These are phyloP conservation scores for Drosophila nasuta DNA, from an alignment of 1,140 invertebrate species.

Conservation along the genomic window DNA sequence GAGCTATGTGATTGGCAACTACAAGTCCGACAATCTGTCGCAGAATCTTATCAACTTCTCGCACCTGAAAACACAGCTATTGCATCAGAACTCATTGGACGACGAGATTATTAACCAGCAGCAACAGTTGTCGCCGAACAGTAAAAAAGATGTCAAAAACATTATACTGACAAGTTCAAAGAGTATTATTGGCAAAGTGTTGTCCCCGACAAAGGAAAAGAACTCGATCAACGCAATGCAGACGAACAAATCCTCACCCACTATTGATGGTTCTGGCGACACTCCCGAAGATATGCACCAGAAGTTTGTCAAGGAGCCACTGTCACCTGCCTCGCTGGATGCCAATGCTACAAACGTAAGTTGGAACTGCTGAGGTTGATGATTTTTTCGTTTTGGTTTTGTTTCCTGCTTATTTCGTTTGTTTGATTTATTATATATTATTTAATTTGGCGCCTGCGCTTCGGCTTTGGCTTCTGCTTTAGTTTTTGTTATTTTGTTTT, in stretches of 20 bases:
- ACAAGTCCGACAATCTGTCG: slow-evolving; percentile 89
- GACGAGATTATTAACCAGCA: slow-evolving; percentile 66
- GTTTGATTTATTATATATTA: slow-evolving; percentile 46
- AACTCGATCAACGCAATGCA: slow-evolving; percentile 75
- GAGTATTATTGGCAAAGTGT: slow-evolving; percentile 91
- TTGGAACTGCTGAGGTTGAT: slow-evolving; percentile 1
- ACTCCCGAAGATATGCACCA: slow-evolving; percentile 16
- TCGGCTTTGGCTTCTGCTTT: slow-evolving; percentile 53
- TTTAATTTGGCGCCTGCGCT: slow-evolving; percentile 39
- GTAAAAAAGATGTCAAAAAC: slow-evolving; percentile 90
- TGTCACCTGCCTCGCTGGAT: slow-evolving; percentile 63
- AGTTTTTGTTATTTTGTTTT: slow-evolving; percentile 54
- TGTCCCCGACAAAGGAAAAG: slow-evolving; percentile 91
- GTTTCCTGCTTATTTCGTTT: slow-evolving; percentile 3
- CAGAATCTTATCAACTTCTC: slow-evolving; percentile 77
- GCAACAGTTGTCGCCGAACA: slow-evolving; percentile 65
- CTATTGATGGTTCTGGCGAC: slow-evolving; percentile 22
- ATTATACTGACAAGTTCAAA: slow-evolving; percentile 91
- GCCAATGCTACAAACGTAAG: slow-evolving; percentile 80
- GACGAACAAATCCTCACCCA: slow-evolving; percentile 35
- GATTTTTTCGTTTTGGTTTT: not conserved
- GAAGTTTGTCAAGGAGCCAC: slow-evolving; percentile 50
- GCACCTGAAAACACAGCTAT: slow-evolving; percentile 73
- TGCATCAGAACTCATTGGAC: slow-evolving; percentile 79
- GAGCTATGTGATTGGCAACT: slow-evolving; percentile 93